phyloP scores from a whole-genome alignment of 2,797 vertebrate species.

The Tauraco hartlaubi region DNA sequence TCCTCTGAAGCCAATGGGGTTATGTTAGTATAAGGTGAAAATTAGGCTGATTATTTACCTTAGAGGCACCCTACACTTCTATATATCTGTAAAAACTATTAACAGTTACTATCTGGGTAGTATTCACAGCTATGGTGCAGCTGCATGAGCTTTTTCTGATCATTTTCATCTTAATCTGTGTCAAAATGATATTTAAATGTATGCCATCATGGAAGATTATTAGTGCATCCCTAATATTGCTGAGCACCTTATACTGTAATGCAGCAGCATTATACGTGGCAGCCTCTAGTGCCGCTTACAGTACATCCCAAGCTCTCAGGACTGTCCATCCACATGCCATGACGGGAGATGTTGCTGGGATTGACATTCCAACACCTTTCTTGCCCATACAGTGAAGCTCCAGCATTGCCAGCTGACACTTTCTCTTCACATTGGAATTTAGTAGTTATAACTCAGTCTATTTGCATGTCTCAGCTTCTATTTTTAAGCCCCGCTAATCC shows the following conservation, averaged over 20 bases:
- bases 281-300: slow-evolving; percentile 25
- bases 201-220: not conserved
- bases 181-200: not conserved
- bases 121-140: not conserved
- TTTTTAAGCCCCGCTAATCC: slow-evolving; percentile 62
- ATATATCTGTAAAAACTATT: not conserved
- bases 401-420: slow-evolving; percentile 70
- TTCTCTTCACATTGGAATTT: slow-evolving; percentile 44
- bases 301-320: slow-evolving; percentile 11
- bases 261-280: not conserved
- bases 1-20: not conserved
- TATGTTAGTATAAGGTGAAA: slow-evolving; percentile 17
- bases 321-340: not conserved
- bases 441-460: slow-evolving; percentile 31
- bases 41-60: not conserved
- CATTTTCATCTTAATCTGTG: not conserved
- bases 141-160: not conserved
- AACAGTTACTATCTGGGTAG: not conserved
- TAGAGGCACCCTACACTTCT: not conserved
- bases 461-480: slow-evolving; percentile 47
- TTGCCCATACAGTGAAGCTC: slow-evolving; percentile 43
- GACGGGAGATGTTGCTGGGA: slow-evolving; percentile 29
- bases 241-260: not conserved
- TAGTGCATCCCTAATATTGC: not conserved
- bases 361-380: slow-evolving; percentile 67